Percentiles rank a stretch among this genome's conserved stretches.
Conservation (phyloP, 2,888 invertebrate species). For the Eupithecia exiguata region DNA sequence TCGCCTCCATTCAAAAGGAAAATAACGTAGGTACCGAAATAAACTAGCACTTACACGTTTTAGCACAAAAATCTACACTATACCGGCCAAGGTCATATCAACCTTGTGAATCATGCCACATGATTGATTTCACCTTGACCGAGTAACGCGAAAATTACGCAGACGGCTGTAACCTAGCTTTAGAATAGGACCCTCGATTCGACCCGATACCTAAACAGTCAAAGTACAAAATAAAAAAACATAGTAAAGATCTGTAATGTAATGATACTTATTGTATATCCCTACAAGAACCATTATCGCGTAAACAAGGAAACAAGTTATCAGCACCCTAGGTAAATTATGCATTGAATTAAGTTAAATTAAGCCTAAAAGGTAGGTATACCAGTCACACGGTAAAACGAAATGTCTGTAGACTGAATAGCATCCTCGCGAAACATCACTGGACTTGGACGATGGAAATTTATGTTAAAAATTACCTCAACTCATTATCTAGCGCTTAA, state of each 20-base stretch:
- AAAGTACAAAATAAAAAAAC: conserved; percentile 50
- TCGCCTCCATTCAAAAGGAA: conserved; percentile 35
- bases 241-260: conserved; percentile 49
- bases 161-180: conserved; percentile 2
- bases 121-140: conserved; percentile 1
- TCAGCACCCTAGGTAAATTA: conserved; percentile 66
- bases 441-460: neutral
- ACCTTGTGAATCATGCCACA: conserved; percentile 5
- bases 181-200: conserved; percentile 43
- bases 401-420: conserved; percentile 28
- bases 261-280: conserved; percentile 39
- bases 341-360: conserved; percentile 60
- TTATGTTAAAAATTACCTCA: conserved; percentile 14
- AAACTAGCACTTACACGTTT: conserved; percentile 3
- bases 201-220: conserved; percentile 50
- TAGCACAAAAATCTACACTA: neutral
- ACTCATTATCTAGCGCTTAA: conserved; percentile 15
- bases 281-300: conserved; percentile 41
- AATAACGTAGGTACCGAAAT: conserved; percentile 32
- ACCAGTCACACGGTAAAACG: conserved; percentile 54
- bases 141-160: neutral
- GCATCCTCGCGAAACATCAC: conserved; percentile 1
- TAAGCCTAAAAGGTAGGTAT: conserved; percentile 55
- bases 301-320: conserved; percentile 54
- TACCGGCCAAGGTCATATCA: neutral